Percentiles rank a stretch among this genome's conserved stretches.
phyloP scores from a whole-genome alignment of 1,140 invertebrate species.

The Penaeus japonicus region DNA sequence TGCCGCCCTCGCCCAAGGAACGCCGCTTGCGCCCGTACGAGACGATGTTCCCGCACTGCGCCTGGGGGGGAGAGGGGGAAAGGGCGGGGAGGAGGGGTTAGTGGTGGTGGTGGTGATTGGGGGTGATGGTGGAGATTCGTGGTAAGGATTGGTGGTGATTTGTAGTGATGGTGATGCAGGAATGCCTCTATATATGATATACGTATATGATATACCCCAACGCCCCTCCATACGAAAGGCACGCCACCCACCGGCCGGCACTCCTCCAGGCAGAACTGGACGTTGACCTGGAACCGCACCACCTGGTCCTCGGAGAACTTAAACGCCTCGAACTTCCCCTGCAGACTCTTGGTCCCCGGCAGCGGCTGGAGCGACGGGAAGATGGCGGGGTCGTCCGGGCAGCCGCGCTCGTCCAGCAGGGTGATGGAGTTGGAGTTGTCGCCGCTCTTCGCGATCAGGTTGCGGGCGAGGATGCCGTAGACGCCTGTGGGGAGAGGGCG shows the following conservation, averaged over 20 bases:
- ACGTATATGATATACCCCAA: too few species aligned
- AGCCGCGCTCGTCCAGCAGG: slow-evolving; percentile 68
- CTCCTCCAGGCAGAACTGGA: slow-evolving; percentile 72
- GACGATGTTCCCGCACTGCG: slow-evolving; percentile 33
- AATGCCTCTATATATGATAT: too few species aligned
- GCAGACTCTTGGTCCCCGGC: slow-evolving; percentile 63
- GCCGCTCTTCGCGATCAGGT: slow-evolving; percentile 69
- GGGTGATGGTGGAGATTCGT: too few species aligned
- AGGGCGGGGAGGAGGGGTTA: too few species aligned
- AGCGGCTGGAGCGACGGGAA: slow-evolving; percentile 68
- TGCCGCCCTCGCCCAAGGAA: background rate
- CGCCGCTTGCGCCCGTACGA: slow-evolving; percentile 35
- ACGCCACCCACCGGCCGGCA: slow-evolving; percentile 70
- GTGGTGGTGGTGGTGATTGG: background rate
- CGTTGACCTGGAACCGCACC: slow-evolving; percentile 74
- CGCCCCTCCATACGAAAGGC: too few species aligned
- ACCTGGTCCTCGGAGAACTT: slow-evolving; percentile 76
- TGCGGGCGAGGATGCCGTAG: slow-evolving; percentile 68
- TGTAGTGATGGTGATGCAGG: background rate
- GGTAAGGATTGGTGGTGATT: background rate
- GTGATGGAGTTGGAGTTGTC: slow-evolving; percentile 66
- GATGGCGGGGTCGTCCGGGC: slow-evolving; percentile 68
- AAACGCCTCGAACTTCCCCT: slow-evolving; percentile 73
- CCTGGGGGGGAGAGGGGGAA: background rate
- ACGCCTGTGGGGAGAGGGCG: slow-evolving; percentile 63